Conservation (phyloP, 2,113 vertebrate species). For the Siphamia tubifer region DNA sequence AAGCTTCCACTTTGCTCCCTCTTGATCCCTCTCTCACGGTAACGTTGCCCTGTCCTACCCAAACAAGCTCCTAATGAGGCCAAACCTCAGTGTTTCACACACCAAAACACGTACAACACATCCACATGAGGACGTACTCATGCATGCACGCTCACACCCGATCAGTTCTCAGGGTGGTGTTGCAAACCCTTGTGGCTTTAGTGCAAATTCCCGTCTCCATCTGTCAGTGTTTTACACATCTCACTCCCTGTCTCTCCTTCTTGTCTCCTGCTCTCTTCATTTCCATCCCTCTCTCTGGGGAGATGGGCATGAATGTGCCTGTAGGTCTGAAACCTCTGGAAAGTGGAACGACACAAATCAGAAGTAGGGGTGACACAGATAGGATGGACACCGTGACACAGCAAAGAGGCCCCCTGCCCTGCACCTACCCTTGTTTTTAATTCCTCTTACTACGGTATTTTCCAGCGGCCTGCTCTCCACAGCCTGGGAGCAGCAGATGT, state of each 20-base stretch:
- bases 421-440: constrained; percentile 34
- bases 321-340: constrained; percentile 17
- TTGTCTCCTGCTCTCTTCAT: constrained; percentile 1
- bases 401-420: constrained; percentile 9
- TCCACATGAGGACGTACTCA: not conserved
- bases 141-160: not conserved
- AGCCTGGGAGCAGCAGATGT: constrained; percentile 64
- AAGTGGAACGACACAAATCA: constrained; percentile 30
- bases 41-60: constrained; percentile 15
- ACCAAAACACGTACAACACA: not conserved
- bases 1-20: constrained; percentile 54
- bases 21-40: constrained; percentile 62
- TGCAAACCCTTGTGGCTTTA: constrained; percentile 2
- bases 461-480: constrained; percentile 13
- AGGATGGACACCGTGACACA: constrained; percentile 15
- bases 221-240: constrained; percentile 38
- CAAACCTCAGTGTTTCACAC: constrained; percentile 38
- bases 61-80: constrained; percentile 67
- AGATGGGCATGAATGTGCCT: not conserved
- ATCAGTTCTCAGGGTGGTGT: constrained; percentile 5
- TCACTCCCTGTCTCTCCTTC: not conserved
- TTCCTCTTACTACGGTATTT: constrained; percentile 22
- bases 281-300: constrained; percentile 20
- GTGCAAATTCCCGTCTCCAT: constrained; percentile 36
- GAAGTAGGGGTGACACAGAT: constrained; percentile 32